These are phyloP conservation scores for Hippopotamus amphibius DNA, from an alignment of 2,113 vertebrate genomes.

Conservation along the genomic window DNA sequence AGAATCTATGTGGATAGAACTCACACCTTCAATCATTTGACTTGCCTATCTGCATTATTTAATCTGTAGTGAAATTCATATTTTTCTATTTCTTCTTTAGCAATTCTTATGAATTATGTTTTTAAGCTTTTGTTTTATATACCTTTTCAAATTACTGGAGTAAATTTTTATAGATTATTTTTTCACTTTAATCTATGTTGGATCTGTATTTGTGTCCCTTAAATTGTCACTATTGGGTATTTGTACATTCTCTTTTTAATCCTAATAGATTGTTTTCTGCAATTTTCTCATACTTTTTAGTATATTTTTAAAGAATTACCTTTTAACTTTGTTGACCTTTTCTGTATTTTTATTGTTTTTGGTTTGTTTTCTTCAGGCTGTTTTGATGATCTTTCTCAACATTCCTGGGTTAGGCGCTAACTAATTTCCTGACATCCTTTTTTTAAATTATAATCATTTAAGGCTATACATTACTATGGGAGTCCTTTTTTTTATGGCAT, in stretches of 20 bases:
- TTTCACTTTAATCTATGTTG: background rate
- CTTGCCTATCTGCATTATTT: background rate
- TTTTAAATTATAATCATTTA: background rate
- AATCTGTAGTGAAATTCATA: background rate
- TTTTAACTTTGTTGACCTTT: background rate
- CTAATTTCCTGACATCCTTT: background rate
- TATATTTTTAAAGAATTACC: background rate
- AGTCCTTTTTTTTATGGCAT: background rate
- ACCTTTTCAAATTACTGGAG: background rate
- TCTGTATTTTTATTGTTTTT: background rate
- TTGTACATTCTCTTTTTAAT: background rate
- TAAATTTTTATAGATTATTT: background rate
- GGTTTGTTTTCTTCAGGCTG: background rate
- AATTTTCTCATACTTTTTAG: background rate
- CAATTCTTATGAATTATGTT: background rate
- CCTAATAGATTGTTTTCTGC: background rate
- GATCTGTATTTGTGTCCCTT: background rate
- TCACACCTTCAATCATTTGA: background rate
- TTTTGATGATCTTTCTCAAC: too few relatives aligned
- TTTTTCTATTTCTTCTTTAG: background rate
- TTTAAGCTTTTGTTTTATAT: background rate
- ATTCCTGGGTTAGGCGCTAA: background rate
- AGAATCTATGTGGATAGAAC: background rate
- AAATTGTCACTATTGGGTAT: background rate
- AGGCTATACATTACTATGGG: background rate